Evolutionary conservation across 2,797 vertebrate genomes (phyloP).

Genomic region (Macrochelys suwanniensis): DNA sequence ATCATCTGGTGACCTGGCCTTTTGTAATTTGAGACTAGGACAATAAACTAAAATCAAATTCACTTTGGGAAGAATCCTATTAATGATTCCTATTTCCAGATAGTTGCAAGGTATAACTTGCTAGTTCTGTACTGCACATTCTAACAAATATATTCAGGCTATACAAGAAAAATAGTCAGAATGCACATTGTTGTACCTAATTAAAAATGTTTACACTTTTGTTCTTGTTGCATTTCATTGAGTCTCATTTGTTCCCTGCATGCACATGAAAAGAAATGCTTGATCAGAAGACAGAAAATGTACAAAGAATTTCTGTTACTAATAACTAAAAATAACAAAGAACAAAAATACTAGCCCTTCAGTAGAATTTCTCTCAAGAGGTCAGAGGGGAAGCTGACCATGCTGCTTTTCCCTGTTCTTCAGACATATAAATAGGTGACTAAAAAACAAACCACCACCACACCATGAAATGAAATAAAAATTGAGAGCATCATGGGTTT

Average conservation of each 20-base stretch:
- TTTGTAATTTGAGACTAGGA: conserved; percentile 31
- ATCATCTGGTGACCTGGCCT: neutral
- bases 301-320: neutral
- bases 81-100: conserved; percentile 60
- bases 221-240: neutral
- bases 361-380: neutral
- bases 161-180: neutral
- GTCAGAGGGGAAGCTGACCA: neutral
- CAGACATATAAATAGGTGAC: neutral
- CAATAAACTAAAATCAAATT: conserved; percentile 47
- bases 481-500: neutral
- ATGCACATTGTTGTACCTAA: conserved; percentile 29
- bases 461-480: neutral
- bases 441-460: neutral
- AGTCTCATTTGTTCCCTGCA: conserved; percentile 35
- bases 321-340: neutral
- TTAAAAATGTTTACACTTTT: conserved; percentile 35
- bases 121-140: conserved; percentile 44
- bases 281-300: neutral
- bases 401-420: rapidly evolving
- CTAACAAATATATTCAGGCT: conserved; percentile 31
- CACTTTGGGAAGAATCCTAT: conserved; percentile 46
- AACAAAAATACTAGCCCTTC: neutral
- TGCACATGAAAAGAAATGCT: conserved; percentile 1
- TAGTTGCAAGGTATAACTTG: conserved; percentile 55